Percentiles rank a stretch among this genome's conserved stretches.
These are phyloP conservation scores for Columba guinea DNA, from an alignment of 2,797 vertebrate species.

Conservation along the genomic window DNA sequence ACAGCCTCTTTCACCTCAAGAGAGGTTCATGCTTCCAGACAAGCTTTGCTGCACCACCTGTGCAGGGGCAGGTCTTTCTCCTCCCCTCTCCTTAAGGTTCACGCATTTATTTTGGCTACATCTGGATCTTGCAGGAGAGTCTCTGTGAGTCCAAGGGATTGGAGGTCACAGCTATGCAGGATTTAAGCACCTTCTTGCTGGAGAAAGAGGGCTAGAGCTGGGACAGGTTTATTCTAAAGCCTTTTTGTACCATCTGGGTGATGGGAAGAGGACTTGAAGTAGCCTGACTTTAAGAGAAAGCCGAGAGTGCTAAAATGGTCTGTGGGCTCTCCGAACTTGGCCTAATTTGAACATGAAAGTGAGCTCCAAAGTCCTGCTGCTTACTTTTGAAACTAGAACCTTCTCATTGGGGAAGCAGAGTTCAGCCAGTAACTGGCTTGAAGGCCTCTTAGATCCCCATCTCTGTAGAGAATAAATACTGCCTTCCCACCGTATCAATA, in stretches of 20 bases:
- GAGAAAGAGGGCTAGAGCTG: not conserved
- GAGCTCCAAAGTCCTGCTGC: not conserved
- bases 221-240: not conserved
- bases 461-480: not conserved
- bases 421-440: not conserved
- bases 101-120: not conserved
- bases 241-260: not conserved
- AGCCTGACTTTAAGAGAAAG: not conserved
- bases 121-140: not conserved
- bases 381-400: not conserved
- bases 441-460: not conserved
- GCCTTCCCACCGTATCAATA: not conserved
- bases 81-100: not conserved
- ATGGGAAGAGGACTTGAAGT: not conserved
- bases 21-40: too few species aligned
- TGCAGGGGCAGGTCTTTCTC: not conserved
- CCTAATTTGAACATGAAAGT: constrained; percentile 9
- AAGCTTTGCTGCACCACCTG: too few species aligned
- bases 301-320: not conserved
- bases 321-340: not conserved
- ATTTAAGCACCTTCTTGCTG: not conserved
- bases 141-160: not conserved
- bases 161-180: not conserved
- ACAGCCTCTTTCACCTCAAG: too few species aligned
- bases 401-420: not conserved